Conservation (phyloP, 2,888 invertebrate genomes). For the Pandemis heparana region DNA sequence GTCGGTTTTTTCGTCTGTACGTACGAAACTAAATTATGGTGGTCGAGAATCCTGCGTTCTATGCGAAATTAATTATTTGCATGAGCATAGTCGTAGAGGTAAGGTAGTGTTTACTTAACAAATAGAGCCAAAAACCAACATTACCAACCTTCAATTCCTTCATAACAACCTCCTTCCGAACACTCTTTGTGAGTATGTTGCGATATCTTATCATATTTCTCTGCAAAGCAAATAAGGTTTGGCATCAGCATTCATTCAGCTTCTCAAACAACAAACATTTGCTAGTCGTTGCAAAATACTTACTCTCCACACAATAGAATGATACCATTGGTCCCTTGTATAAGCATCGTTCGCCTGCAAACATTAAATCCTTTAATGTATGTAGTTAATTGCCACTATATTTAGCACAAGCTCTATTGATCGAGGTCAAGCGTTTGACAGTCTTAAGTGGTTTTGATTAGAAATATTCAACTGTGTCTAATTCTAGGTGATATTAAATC, state of each 20-base stretch:
- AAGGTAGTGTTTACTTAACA: slow-evolving; percentile 14
- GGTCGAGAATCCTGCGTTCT: neutral
- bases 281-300: slow-evolving; percentile 52
- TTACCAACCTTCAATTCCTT: slow-evolving; percentile 89
- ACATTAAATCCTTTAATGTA: slow-evolving; percentile 44
- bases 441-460: slow-evolving; percentile 37
- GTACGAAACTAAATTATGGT: too few species aligned
- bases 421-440: slow-evolving; percentile 26
- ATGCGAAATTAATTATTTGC: neutral
- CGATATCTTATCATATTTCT: slow-evolving; percentile 91
- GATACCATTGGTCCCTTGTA: slow-evolving; percentile 93
- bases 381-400: slow-evolving; percentile 33
- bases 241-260: slow-evolving; percentile 42
- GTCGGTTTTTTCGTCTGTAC: neutral
- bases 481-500: neutral
- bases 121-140: slow-evolving; percentile 33
- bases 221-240: slow-evolving; percentile 79
- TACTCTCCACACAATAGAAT: slow-evolving; percentile 93
- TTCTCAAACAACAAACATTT: slow-evolving; percentile 31
- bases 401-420: slow-evolving; percentile 29
- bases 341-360: slow-evolving; percentile 91
- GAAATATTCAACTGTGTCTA: slow-evolving; percentile 12
- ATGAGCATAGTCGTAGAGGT: neutral
- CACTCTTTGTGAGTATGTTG: slow-evolving; percentile 88
- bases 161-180: slow-evolving; percentile 89